These are phyloP conservation scores for Drosophila orena DNA, from an alignment of 1,140 invertebrate genomes.

Conservation along the genomic window DNA sequence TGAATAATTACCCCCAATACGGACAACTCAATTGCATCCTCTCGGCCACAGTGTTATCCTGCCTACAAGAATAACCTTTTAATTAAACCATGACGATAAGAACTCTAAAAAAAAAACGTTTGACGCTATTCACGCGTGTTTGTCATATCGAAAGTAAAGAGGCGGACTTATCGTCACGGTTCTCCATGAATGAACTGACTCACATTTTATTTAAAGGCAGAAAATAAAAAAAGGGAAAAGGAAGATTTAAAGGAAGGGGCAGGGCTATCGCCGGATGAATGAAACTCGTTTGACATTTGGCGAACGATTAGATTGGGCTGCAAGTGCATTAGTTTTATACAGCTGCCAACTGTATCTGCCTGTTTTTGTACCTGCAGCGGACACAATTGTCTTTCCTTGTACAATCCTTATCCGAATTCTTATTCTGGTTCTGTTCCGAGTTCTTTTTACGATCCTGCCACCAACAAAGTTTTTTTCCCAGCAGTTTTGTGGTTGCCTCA, in stretches of 20 bases:
- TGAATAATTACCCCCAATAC: slow-evolving; percentile 14
- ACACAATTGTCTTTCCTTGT: slow-evolving; percentile 75
- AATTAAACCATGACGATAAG: slow-evolving; percentile 78
- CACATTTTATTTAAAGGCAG: not conserved
- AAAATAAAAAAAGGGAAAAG: not conserved
- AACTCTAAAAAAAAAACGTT: slow-evolving; percentile 40
- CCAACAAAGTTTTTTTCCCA: slow-evolving; percentile 49
- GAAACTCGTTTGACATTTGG: slow-evolving; percentile 70
- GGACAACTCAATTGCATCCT: slow-evolving; percentile 65
- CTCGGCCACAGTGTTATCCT: slow-evolving; percentile 26
- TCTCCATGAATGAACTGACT: slow-evolving; percentile 30
- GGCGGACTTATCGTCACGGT: slow-evolving; percentile 23
- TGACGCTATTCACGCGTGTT: slow-evolving; percentile 76
- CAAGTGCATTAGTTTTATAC: slow-evolving; percentile 75
- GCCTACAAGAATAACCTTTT: slow-evolving; percentile 83
- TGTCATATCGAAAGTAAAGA: slow-evolving; percentile 64
- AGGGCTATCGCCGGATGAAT: slow-evolving; percentile 61
- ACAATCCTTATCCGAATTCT: slow-evolving; percentile 13
- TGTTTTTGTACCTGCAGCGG: slow-evolving; percentile 42
- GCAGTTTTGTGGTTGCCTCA: slow-evolving; percentile 35
- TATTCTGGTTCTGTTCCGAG: slow-evolving; percentile 12
- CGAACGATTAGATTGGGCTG: slow-evolving; percentile 72
- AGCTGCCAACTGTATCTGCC: slow-evolving; percentile 47
- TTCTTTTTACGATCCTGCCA: slow-evolving; percentile 58
- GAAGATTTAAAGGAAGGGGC: not conserved